These are phyloP conservation scores for Papilio aristodemus DNA, from an alignment of 1,140 invertebrate species.

Conservation along the genomic window DNA sequence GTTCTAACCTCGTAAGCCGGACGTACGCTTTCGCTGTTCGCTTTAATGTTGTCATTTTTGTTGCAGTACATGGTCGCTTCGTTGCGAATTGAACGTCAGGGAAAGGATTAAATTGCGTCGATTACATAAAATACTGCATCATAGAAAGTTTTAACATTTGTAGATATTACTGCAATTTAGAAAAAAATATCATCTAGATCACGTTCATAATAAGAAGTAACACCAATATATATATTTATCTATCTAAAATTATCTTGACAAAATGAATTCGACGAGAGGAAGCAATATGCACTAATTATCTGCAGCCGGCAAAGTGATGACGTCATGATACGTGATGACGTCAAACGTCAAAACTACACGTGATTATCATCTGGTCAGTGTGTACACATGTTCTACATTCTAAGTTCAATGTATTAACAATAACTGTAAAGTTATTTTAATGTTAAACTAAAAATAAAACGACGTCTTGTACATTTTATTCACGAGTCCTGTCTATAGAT, in stretches of 20 bases:
- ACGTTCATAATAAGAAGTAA: too few species aligned
- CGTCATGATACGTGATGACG: not conserved
- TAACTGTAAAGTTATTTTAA: too few species aligned
- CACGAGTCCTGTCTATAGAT: too few species aligned
- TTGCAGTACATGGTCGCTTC: not conserved
- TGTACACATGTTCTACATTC: too few species aligned
- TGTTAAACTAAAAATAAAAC: too few species aligned
- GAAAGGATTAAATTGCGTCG: not conserved
- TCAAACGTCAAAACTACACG: slow-evolving; percentile 1
- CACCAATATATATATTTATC: too few species aligned
- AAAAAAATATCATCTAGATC: too few species aligned
- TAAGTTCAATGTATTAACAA: too few species aligned
- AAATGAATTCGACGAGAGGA: not conserved
- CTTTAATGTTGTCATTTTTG: slow-evolving; percentile 10
- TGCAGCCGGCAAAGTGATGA: not conserved
- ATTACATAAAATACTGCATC: not conserved
- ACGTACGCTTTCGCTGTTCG: not conserved
- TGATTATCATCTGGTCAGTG: not conserved
- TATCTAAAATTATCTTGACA: too few species aligned
- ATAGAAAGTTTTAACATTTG: not conserved
- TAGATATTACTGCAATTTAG: not conserved
- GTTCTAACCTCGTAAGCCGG: slow-evolving; percentile 12
- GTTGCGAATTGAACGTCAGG: not conserved
- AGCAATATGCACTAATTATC: not conserved
- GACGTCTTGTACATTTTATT: too few species aligned